These are phyloP conservation scores for Syngnathus acus DNA, from an alignment of 2,797 vertebrate species.

Conservation along the genomic window DNA sequence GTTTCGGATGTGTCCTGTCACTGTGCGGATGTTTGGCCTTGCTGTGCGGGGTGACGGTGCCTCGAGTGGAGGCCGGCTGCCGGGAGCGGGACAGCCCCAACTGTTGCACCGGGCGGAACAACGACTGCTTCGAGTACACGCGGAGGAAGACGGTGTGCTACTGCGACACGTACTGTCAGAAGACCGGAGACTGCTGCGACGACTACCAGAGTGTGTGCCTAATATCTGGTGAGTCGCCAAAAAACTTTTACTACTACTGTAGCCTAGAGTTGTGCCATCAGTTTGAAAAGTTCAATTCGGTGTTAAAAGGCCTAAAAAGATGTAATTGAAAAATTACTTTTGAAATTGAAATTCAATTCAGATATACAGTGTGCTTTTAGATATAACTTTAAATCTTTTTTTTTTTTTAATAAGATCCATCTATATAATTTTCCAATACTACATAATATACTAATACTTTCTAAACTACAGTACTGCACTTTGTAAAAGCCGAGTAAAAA, in stretches of 20 bases:
- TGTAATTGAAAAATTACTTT: too few species aligned
- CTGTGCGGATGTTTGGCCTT: slow-evolving; percentile 43
- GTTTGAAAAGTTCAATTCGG: too few species aligned
- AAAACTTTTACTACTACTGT: neutral
- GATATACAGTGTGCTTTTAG: too few species aligned
- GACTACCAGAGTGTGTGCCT: slow-evolving; percentile 71
- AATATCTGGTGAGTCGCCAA: slow-evolving; percentile 68
- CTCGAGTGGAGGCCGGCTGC: slow-evolving; percentile 62
- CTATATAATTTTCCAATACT: too few species aligned
- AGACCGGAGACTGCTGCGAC: slow-evolving; percentile 75
- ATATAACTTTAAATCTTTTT: too few species aligned
- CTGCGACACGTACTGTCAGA: slow-evolving; percentile 81
- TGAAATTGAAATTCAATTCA: too few species aligned
- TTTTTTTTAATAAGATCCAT: too few species aligned
- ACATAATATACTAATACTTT: too few species aligned
- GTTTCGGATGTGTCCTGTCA: slow-evolving; percentile 39
- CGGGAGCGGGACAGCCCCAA: slow-evolving; percentile 58
- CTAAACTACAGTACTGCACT: too few species aligned
- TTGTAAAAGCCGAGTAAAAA: too few species aligned
- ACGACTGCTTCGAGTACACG: slow-evolving; percentile 68
- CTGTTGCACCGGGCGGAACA: slow-evolving; percentile 80
- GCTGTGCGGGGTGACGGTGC: slow-evolving; percentile 43
- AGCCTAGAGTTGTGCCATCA: neutral
- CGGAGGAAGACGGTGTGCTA: slow-evolving; percentile 67
- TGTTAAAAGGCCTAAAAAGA: too few species aligned